Conservation (phyloP, 1,140 invertebrate species). For the Tetragonula clypearis region DNA sequence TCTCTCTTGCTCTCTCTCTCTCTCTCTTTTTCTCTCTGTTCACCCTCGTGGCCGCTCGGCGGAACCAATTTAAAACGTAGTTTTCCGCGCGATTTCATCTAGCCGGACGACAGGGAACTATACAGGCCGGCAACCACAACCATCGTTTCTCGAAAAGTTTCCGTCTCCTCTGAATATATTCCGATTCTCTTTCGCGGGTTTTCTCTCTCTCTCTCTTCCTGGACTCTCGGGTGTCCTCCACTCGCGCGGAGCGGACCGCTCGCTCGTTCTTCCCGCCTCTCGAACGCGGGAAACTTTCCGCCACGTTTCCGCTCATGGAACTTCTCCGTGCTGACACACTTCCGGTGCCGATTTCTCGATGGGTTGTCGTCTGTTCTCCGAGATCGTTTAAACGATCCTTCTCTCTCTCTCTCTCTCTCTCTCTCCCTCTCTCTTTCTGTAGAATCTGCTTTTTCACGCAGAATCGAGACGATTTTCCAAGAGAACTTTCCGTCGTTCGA, state of each 20-base stretch:
- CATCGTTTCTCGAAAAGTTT: conserved; percentile 20
- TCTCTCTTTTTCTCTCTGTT: too few relatives aligned
- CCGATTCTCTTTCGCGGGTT: background rate
- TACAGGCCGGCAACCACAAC: background rate
- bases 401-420: too few relatives aligned
- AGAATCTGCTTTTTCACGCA: background rate
- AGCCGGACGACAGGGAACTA: conserved; percentile 23
- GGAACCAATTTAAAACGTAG: conserved; percentile 41
- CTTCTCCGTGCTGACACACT: background rate
- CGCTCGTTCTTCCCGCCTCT: too few relatives aligned
- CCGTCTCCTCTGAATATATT: conserved; percentile 13
- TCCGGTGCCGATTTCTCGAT: background rate
- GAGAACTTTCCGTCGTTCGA: background rate
- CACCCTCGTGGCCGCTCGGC: too few relatives aligned
- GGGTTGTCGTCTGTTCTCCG: background rate
- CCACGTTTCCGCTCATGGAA: background rate
- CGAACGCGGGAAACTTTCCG: conserved; percentile 1
- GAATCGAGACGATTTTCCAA: background rate
- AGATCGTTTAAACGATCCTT: too few relatives aligned
- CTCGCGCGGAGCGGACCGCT: background rate
- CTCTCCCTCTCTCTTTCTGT: too few relatives aligned
- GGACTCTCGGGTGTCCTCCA: too few relatives aligned
- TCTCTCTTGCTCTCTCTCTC: background rate
- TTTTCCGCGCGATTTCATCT: conserved; percentile 45
- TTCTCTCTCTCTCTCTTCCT: background rate